Conservation (phyloP, 2,113 vertebrate genomes). For the Alouatta palliata region DNA sequence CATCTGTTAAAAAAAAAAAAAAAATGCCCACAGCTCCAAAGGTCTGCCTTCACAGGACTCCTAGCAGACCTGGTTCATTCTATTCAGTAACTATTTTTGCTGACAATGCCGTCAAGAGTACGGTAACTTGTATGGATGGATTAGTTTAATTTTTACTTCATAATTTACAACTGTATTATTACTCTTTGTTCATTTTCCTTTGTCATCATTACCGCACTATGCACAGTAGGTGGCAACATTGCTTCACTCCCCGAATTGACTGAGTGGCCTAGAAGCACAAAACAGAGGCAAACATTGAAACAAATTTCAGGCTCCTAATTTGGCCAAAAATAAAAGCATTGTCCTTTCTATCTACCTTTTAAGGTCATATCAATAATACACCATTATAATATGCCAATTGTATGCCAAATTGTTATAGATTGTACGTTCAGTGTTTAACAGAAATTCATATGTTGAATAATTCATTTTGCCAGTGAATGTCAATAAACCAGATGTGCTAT, state of each 20-base stretch:
- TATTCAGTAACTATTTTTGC: background rate
- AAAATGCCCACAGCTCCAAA: background rate
- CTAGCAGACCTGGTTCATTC: background rate
- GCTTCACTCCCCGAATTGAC: background rate
- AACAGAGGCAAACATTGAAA: background rate
- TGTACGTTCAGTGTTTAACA: background rate
- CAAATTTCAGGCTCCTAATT: background rate
- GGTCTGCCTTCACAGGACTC: background rate
- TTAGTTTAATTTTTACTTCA: constrained; percentile 11
- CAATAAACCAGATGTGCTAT: background rate
- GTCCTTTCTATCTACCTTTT: background rate
- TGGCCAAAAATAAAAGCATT: constrained; percentile 31
- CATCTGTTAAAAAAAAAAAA: too few relatives aligned
- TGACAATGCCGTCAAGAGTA: background rate
- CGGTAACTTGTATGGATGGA: background rate
- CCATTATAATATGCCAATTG: background rate
- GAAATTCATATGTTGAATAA: background rate
- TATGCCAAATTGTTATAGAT: background rate
- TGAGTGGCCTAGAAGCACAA: background rate
- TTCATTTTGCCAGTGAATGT: constrained; percentile 45
- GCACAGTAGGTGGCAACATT: constrained; percentile 61
- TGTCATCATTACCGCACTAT: background rate
- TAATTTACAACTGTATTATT: background rate
- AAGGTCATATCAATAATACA: background rate
- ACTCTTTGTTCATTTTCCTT: background rate